Base-by-base conservation (phyloP, 1,140 invertebrate species). In the Orius insidiosus region DNA sequence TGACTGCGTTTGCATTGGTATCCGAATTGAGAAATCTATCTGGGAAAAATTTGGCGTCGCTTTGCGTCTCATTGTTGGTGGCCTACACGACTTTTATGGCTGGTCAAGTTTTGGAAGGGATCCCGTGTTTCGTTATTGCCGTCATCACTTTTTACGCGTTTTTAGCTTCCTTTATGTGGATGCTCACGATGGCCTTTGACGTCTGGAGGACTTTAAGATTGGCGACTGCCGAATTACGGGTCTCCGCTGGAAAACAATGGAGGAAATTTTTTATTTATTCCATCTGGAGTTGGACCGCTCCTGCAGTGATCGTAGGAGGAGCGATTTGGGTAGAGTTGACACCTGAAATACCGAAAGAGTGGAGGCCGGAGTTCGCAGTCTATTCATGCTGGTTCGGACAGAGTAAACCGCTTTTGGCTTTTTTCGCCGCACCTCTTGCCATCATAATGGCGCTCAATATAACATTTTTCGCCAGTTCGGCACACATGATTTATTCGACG, bases 81-180 rank as follows among this genome's bases (percentile, higher is more conserved):
- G 65, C 67, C 2, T 72, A 71, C 53, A 46, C 52, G 1, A 55
- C 58, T 11, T 72, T 72, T 53, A 60, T 70, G 19, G 54, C 60
- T 2, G 61, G 62, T 10, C 62, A 63, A 34, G 40, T 46, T 15
- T 36, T 54, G 0, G 44, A 49, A 32, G 56, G 54, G 0, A 43
- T 41, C 3, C 30, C 56, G 3, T 68, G 68, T 49, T 53, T 54
- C 9, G 54, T 58, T 0, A 55, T 68, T 10, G 71, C 65, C 0
- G 55, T 69, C 1, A 42, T 60, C 10, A 63, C 67, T 2, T 70
- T 70, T 49, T 74, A 68, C 55, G 34, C 62, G 24, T 71, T 72
- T 53, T 58, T 74, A 18, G 61, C 66, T 0, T 63, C 71, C 0
- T 75, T 75, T 53, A 68, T 67, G 47, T 75, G 74, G 74, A 74